A percentile compares a stretch with the other conserved stretches of the same genome.
Evolutionary conservation across 2,888 invertebrate species (phyloP).

Genomic region (Uropetala carovei): DNA sequence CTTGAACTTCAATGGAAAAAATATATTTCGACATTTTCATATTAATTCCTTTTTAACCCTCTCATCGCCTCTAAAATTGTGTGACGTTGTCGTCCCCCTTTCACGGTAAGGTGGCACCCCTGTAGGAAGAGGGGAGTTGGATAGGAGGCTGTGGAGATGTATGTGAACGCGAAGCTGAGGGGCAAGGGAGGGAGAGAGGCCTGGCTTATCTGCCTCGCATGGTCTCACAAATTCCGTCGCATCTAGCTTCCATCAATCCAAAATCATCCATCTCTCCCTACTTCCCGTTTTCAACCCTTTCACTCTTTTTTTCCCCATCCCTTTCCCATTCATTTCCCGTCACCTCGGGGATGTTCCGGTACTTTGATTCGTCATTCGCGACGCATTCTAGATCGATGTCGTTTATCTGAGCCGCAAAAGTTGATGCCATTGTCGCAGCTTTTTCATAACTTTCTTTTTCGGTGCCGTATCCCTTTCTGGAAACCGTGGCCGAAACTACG

Average conservation of each 20-base stretch:
- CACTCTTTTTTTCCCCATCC: background rate
- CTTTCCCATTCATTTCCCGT: background rate
- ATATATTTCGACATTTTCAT: no score
- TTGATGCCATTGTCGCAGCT: slow-evolving; percentile 38
- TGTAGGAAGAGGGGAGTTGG: background rate
- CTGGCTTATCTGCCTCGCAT: slow-evolving; percentile 50
- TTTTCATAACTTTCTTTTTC: slow-evolving; percentile 4
- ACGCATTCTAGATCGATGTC: background rate
- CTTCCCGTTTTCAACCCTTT: background rate
- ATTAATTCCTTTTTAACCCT: background rate
- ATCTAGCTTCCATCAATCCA: slow-evolving; percentile 52
- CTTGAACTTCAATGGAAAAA: no score
- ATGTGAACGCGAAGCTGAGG: background rate
- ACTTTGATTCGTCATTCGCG: slow-evolving; percentile 51
- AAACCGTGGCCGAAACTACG: no score
- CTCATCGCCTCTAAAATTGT: background rate
- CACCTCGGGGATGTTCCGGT: background rate
- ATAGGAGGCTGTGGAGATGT: background rate
- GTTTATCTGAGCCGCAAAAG: slow-evolving; percentile 11
- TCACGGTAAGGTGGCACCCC: slow-evolving; percentile 29
- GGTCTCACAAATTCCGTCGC: slow-evolving; percentile 59
- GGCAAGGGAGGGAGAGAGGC: background rate
- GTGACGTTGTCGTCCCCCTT: background rate
- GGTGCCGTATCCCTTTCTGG: background rate
- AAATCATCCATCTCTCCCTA: background rate